Evolutionary conservation across 1,140 invertebrate genomes (phyloP), one percentile per base, ranked within the genome.

Genomic region (Carcinoscorpius rotundicauda): DNA sequence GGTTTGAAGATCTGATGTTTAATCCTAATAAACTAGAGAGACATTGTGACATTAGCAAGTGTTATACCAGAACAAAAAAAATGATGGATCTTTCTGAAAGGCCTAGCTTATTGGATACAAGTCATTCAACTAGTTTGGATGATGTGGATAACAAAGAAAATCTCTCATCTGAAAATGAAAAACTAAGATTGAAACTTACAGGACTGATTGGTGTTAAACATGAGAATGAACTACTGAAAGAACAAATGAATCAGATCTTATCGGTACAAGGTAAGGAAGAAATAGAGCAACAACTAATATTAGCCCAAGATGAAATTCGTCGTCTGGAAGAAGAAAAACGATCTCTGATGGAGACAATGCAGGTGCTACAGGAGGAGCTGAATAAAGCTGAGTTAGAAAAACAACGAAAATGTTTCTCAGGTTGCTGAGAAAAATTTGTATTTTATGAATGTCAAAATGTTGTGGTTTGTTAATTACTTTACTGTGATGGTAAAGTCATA

Each of bases 161-260:
- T 5, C 8, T 10, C n/a, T 10, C 4, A 8, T 57, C 56, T 11
- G 63, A 68, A 51, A 68, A 65, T 29, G 61, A 60, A 63, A 58
- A 65, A 65, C 57, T 63, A 51, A 51, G 63, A 49, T 60, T 58
- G 8, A 64, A 68, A 57, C 49, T 65, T 9, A 63, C 62, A 52
- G 48, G 62, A 53, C 64, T 68, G 57, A 59, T 59, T 49, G 65
- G 64, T 52, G 52, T 68, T 57, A 61, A 68, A 60, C 61, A 64
- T 60, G 66, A 68, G 50, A 68, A 68, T 63, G 52, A 68, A 6
- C 62, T 65, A 60, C 49, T 68, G 29, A 68, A 63, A 50, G 60
- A 64, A 57, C 63, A 68, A 62, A 56, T 68, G 6, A 62, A 53
- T 51, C 6, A 65, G 8, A 49, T 68, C 29, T 52, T 61, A 5